Base-by-base conservation (phyloP, 2,113 vertebrate species). In the Varanus komodoensis region DNA sequence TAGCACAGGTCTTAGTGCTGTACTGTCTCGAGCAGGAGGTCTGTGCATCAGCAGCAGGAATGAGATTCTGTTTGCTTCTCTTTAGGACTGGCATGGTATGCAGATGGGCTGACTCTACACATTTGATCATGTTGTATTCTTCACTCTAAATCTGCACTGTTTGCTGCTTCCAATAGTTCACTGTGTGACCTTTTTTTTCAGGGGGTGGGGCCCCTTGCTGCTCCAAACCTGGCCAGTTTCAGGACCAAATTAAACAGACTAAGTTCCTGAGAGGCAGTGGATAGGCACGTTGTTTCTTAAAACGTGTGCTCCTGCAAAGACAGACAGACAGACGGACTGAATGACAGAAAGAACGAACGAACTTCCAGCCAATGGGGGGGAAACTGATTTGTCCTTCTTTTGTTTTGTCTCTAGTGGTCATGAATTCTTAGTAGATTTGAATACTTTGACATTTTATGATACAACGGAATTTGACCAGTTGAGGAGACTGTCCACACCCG, bases 361-460 rank as follows among this genome's bases (percentile, higher is more conserved):
- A 44, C 38, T 44, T 44, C 38, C 38, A 44, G 38, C 38, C 38
- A 44, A 44, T 44, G 38, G 38, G 38, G 38, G 38, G 38, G 4
- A 1, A 71, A 84, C 32, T 93, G 88, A 95, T 8, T 74, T 84
- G 21, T 87, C 38, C 86, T 34, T 79, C 12, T 1, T 89, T 25
- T 93, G 92, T 64, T 57, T 73, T 93, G 81, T 0, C 54, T 93
- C 48, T 96, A 99, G 99, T 96, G 97, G 98, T 93, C 98, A 98
- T 52, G 98, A 99, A 94, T 99, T 98, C 95, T 97, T 98, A 94
- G 97, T 98, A 87, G 98, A 99, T 96, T 98, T 99, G 93, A 98
- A 98, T 81, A 92, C 96, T 0, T 98, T 99, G 98, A 97, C 96
- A n/a, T 95, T 99, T 3, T 98, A 98, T 6, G 99, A 99, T 50